phyloP scores from a whole-genome alignment of 2,888 invertebrate genomes.

The Synergus itoensis region DNA sequence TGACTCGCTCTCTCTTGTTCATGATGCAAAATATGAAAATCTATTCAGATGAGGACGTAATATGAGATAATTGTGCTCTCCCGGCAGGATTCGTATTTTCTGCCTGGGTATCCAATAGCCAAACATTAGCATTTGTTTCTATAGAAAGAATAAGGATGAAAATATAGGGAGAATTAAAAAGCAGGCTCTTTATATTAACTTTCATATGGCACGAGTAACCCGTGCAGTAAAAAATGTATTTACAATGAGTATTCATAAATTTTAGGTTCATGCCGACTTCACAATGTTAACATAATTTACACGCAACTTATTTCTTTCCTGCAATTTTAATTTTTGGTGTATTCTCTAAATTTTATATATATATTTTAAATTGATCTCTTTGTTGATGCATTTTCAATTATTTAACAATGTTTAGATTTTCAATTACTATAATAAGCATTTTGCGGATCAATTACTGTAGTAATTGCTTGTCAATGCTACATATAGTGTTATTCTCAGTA shows the following conservation, averaged over 20 bases:
- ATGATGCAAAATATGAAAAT: slow-evolving; percentile 35
- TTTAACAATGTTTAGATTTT: background rate
- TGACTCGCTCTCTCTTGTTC: slow-evolving; percentile 32
- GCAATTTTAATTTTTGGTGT: background rate
- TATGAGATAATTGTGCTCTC: slow-evolving; percentile 38
- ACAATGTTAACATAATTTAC: background rate
- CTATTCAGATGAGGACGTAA: slow-evolving; percentile 38
- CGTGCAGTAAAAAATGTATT: background rate
- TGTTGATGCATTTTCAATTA: background rate
- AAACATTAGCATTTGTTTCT: slow-evolving; percentile 41
- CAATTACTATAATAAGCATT: background rate
- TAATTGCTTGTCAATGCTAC: background rate
- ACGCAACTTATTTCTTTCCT: background rate
- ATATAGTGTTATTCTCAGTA: background rate
- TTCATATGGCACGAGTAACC: background rate
- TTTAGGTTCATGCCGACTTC: background rate
- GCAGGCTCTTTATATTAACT: slow-evolving; percentile 14
- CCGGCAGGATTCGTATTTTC: slow-evolving; percentile 35
- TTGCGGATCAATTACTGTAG: background rate
- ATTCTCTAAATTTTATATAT: background rate
- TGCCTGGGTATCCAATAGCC: slow-evolving; percentile 26
- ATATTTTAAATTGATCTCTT: background rate
- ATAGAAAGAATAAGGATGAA: slow-evolving; percentile 24
- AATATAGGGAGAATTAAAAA: slow-evolving; percentile 25
- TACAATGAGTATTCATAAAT: background rate